phyloP scores from a whole-genome alignment of 2,888 invertebrate genomes.

The Chromoteleia sp. region DNA sequence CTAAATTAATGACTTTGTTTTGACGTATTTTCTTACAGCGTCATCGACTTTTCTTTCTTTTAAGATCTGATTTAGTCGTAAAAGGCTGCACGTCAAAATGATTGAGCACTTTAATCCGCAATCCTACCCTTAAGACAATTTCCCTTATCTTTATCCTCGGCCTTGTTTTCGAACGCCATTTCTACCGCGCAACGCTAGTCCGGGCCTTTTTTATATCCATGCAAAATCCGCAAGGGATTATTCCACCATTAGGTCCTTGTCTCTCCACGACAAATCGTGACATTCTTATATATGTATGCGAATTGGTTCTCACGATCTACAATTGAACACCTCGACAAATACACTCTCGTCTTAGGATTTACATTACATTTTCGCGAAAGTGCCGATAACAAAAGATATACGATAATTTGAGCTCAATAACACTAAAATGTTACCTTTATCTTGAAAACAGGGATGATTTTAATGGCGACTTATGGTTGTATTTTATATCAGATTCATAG shows the following conservation, averaged over 20 bases:
- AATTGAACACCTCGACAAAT: constrained; percentile 17
- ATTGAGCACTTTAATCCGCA: constrained; percentile 47
- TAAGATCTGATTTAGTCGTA: constrained; percentile 41
- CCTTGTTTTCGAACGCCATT: constrained; percentile 59
- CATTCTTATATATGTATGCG: constrained; percentile 52
- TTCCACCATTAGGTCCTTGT: constrained; percentile 81
- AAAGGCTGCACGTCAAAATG: constrained; percentile 41
- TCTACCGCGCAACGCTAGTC: constrained; percentile 67
- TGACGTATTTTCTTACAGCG: background rate
- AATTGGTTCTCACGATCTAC: constrained; percentile 51
- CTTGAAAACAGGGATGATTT: constrained; percentile 15
- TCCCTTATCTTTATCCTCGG: constrained; percentile 75
- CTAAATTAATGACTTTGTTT: too few species aligned
- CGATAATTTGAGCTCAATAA: constrained; percentile 20
- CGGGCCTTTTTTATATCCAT: constrained; percentile 70
- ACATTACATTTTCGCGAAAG: constrained; percentile 13
- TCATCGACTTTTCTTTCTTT: constrained; percentile 32
- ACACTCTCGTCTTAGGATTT: constrained; percentile 15
- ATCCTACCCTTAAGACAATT: constrained; percentile 69
- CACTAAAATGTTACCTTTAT: constrained; percentile 18
- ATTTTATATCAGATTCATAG: too few species aligned
- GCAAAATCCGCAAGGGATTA: constrained; percentile 79
- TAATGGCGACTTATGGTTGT: too few species aligned
- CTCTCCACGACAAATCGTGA: constrained; percentile 78
- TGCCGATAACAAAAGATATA: constrained; percentile 29